Percentiles rank a stretch among this genome's conserved stretches.
phyloP scores from a whole-genome alignment of 1,140 invertebrate genomes.

The Nebria ingens region DNA sequence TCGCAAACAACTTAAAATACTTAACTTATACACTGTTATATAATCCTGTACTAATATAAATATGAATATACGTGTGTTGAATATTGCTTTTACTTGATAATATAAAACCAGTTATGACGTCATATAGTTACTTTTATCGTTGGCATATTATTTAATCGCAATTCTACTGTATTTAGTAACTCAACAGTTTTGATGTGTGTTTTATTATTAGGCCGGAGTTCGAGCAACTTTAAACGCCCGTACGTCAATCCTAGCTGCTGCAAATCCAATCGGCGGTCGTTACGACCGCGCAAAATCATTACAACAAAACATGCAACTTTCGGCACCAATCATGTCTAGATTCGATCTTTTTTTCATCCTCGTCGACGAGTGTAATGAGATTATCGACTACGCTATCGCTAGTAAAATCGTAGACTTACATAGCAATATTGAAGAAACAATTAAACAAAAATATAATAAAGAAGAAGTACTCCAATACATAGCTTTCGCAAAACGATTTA shows the following conservation, averaged over 20 bases:
- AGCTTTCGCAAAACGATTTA: constrained; percentile 92
- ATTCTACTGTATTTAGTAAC: background rate
- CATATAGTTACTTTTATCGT: too few species aligned
- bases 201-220: constrained; percentile 70
- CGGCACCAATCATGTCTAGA: constrained; percentile 97
- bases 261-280: constrained; percentile 93
- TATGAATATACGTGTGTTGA: too few species aligned
- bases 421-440: constrained; percentile 61
- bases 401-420: constrained; percentile 93
- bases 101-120: too few species aligned
- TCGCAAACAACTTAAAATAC: too few species aligned
- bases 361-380: constrained; percentile 90
- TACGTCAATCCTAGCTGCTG: constrained; percentile 96
- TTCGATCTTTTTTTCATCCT: constrained; percentile 99
- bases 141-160: too few species aligned
- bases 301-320: constrained; percentile 87
- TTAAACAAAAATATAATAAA: constrained; percentile 70
- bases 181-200: background rate
- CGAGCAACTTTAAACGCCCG: constrained; percentile 94
- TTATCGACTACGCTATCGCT: constrained; percentile 93
- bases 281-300: constrained; percentile 93
- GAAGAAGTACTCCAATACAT: constrained; percentile 91
- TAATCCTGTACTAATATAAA: background rate
- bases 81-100: too few species aligned
- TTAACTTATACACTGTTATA: constrained; percentile 8